phyloP scores from a whole-genome alignment of 1,140 invertebrate genomes.

The Drosophila prosaltans region DNA sequence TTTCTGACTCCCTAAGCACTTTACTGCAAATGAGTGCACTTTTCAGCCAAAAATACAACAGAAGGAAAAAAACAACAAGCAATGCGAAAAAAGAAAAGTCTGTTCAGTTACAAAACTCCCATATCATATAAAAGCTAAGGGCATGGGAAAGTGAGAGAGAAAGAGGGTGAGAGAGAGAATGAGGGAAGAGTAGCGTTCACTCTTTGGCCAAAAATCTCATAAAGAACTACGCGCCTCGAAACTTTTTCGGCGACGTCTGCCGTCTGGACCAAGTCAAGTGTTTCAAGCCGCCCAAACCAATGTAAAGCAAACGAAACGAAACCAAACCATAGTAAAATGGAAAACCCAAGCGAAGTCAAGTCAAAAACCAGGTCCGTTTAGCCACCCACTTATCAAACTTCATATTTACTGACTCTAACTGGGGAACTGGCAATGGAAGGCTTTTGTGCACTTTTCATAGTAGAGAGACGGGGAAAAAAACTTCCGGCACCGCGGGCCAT shows the following conservation, averaged over 20 bases:
- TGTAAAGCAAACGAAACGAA: slow-evolving; percentile 31
- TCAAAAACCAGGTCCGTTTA: not conserved
- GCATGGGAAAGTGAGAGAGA: not conserved
- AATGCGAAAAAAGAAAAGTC: slow-evolving; percentile 4
- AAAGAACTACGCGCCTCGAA: slow-evolving; percentile 66
- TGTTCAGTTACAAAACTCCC: slow-evolving; percentile 13
- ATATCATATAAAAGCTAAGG: slow-evolving; percentile 18
- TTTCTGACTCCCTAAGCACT: not conserved
- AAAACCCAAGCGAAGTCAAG: not conserved
- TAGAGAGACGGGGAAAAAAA: slow-evolving; percentile 29
- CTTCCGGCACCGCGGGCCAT: slow-evolving; percentile 72
- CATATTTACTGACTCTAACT: slow-evolving; percentile 68
- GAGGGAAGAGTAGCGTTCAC: not conserved
- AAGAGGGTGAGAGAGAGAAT: not conserved
- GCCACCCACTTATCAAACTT: slow-evolving; percentile 73
- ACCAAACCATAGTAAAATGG: not conserved
- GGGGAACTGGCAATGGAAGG: slow-evolving; percentile 17
- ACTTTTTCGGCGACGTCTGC: slow-evolving; percentile 73
- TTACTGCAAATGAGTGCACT: slow-evolving; percentile 21
- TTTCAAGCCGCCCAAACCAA: slow-evolving; percentile 37
- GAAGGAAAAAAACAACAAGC: not conserved
- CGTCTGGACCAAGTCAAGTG: slow-evolving; percentile 58
- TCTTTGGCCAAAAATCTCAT: slow-evolving; percentile 42
- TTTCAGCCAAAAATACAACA: slow-evolving; percentile 14
- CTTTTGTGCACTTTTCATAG: slow-evolving; percentile 35